Evolutionary conservation across 1,140 invertebrate genomes (phyloP).

Genomic region (Halotydeus destructor): DNA sequence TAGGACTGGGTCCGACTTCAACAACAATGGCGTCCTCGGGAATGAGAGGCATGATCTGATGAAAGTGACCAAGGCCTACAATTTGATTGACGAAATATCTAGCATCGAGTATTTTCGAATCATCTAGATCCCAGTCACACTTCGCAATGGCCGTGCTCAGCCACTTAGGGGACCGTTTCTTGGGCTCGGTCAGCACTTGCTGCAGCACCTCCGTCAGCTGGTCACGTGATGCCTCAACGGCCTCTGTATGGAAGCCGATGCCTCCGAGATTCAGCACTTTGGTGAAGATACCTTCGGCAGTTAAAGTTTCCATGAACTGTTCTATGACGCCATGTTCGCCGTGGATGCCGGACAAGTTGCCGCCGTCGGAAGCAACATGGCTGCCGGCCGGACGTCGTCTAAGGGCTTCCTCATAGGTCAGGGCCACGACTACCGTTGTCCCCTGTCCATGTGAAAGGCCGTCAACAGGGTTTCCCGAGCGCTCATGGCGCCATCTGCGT

Average conservation of each 20-base stretch:
- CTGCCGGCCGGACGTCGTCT: conserved; percentile 47
- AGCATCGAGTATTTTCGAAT: conserved; percentile 59
- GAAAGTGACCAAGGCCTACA: conserved; percentile 48
- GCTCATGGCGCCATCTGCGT: conserved; percentile 82
- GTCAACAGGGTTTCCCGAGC: conserved; percentile 73
- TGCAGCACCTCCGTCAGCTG: conserved; percentile 38
- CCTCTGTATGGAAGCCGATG: conserved; percentile 83
- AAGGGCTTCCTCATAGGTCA: conserved; percentile 64
- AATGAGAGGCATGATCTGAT: conserved; percentile 53
- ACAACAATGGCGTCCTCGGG: conserved; percentile 41
- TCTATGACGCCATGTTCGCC: conserved; percentile 47
- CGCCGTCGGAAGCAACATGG: conserved; percentile 77
- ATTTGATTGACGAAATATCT: conserved; percentile 91
- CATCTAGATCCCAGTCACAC: conserved; percentile 43
- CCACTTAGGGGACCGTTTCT: conserved; percentile 55
- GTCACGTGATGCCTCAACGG: conserved; percentile 61
- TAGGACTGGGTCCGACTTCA: conserved; percentile 52
- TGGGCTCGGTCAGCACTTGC: conserved; percentile 42
- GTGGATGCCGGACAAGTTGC: conserved; percentile 70
- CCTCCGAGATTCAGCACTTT: conserved; percentile 67
- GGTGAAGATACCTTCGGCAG: conserved; percentile 58
- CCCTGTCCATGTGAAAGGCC: conserved; percentile 37
- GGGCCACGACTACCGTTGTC: conserved; percentile 50
- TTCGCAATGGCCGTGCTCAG: conserved; percentile 66
- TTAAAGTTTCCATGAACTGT: conserved; percentile 47